These are phyloP conservation scores for Neoascia interrupta DNA, from an alignment of 2,888 invertebrate genomes.

Conservation along the genomic window DNA sequence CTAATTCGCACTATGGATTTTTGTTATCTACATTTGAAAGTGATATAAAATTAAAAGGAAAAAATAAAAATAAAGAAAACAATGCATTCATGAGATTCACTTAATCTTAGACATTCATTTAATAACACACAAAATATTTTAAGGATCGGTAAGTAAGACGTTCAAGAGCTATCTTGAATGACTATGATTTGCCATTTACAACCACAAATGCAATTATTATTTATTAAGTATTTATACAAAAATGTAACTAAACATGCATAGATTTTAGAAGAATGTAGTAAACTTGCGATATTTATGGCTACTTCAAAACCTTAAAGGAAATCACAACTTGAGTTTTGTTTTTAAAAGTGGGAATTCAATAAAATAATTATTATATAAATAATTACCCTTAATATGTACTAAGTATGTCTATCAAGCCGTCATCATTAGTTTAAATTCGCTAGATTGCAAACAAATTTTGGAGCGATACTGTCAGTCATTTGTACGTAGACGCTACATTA, in stretches of 20 bases:
- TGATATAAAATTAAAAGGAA: constrained; percentile 29
- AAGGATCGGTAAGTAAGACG: background rate
- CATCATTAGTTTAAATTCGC: too few relatives aligned
- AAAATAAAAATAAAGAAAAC: background rate
- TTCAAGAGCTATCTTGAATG: background rate
- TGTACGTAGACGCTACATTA: too few relatives aligned
- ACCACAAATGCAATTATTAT: constrained; percentile 49
- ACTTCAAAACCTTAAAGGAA: constrained; percentile 34
- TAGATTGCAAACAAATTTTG: too few relatives aligned
- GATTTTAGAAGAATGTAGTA: constrained; percentile 9
- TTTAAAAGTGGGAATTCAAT: too few relatives aligned
- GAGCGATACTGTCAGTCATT: too few relatives aligned
- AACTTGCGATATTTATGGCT: background rate
- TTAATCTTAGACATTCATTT: constrained; percentile 31
- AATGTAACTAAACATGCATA: constrained; percentile 30
- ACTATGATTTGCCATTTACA: constrained; percentile 34
- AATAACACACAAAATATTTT: constrained; percentile 34
- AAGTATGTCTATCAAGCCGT: too few relatives aligned
- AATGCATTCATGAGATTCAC: constrained; percentile 42
- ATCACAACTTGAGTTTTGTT: constrained; percentile 27
- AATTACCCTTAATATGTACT: too few relatives aligned
- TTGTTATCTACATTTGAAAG: constrained; percentile 38
- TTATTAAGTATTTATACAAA: too few relatives aligned
- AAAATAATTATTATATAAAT: too few relatives aligned
- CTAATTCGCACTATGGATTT: constrained; percentile 18